Percentiles rank a stretch among this genome's conserved stretches.
phyloP scores from a whole-genome alignment of 2,797 vertebrate genomes.

The Lutjanus argentimaculatus region DNA sequence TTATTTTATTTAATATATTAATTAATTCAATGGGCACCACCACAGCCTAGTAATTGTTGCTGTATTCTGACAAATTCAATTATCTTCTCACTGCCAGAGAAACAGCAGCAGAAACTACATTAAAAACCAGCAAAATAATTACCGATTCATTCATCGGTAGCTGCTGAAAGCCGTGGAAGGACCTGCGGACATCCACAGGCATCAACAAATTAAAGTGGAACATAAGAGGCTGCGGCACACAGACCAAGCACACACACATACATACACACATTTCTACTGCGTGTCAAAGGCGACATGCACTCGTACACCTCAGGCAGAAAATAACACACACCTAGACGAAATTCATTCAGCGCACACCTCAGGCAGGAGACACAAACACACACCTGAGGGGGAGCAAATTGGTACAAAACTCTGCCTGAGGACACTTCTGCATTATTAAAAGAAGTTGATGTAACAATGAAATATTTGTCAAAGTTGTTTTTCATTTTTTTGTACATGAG shows the following conservation, averaged over 20 bases:
- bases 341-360: background rate
- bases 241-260: background rate
- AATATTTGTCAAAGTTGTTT: background rate
- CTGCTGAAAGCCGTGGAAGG: constrained; percentile 31
- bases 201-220: constrained; percentile 44
- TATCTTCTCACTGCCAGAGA: constrained; percentile 37
- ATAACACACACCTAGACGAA: background rate
- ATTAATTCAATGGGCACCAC: constrained; percentile 29
- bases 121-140: constrained; percentile 54
- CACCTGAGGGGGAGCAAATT: constrained; percentile 14
- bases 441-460: constrained; percentile 5
- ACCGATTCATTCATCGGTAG: constrained; percentile 34
- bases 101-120: constrained; percentile 27
- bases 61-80: constrained; percentile 53
- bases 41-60: constrained; percentile 24
- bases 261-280: background rate
- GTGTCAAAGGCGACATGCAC: constrained; percentile 10
- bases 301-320: background rate
- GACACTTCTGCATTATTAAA: background rate
- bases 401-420: constrained; percentile 22
- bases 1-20: constrained; percentile 13
- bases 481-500: background rate
- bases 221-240: constrained; percentile 12
- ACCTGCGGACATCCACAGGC: constrained; percentile 16
- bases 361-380: constrained; percentile 19